Conservation (phyloP, 2,888 invertebrate species). For the Hedychridium roseum region DNA sequence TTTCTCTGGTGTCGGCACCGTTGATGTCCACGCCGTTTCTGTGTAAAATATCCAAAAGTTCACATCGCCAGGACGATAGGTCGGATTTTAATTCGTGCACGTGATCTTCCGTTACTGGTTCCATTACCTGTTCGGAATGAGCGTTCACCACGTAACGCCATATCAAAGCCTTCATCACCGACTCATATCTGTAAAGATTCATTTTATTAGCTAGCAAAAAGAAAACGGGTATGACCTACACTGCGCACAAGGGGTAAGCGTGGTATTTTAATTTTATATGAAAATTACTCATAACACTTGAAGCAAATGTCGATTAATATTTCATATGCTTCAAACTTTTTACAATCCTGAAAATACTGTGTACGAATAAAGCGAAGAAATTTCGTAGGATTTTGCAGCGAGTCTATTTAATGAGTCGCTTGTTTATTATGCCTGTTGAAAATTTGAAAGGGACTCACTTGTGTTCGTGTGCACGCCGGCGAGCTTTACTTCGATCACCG, state of each 20-base stretch:
- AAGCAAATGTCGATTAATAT: too few relatives aligned
- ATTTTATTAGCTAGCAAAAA: too few relatives aligned
- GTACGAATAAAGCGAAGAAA: too few relatives aligned
- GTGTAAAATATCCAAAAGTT: conserved; percentile 87
- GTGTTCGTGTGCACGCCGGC: conserved; percentile 41
- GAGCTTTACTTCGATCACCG: conserved; percentile 27
- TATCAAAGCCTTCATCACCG: conserved; percentile 88
- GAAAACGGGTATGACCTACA: too few relatives aligned
- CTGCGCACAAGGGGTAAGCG: too few relatives aligned
- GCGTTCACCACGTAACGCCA: conserved; percentile 92
- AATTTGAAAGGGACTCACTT: conserved; percentile 31
- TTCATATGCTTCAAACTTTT: too few relatives aligned
- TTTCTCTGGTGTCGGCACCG: conserved; percentile 76
- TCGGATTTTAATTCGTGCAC: conserved; percentile 95
- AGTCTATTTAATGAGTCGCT: too few relatives aligned
- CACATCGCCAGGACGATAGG: conserved; percentile 90
- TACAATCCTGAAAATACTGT: too few relatives aligned
- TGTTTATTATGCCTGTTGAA: neutral
- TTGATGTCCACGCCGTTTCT: conserved; percentile 89
- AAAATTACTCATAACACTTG: too few relatives aligned
- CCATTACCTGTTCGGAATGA: conserved; percentile 84
- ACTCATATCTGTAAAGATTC: conserved; percentile 68
- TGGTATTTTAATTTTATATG: too few relatives aligned
- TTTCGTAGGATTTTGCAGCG: too few relatives aligned
- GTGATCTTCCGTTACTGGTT: conserved; percentile 91